Evolutionary conservation across 1,140 invertebrate genomes (phyloP), one percentile per base, ranked within the genome.

Genomic region (Drosophila prosaltans): DNA sequence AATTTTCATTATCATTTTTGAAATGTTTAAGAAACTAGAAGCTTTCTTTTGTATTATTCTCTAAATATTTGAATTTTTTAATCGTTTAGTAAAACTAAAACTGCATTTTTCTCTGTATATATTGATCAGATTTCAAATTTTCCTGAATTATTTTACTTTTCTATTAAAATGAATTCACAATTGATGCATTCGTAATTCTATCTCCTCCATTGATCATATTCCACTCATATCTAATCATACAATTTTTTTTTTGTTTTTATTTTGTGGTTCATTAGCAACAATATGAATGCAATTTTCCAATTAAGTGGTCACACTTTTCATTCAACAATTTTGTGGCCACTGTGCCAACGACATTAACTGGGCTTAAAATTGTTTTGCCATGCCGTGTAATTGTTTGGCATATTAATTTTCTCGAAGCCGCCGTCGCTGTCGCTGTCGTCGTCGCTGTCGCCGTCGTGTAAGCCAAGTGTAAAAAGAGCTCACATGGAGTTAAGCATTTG

Each of bases 301-400:
- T 21, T 36, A 58, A 58, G 16, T 39, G n/a, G 36, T 32, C 28
- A 36, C 21, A 36, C 75, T 76, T 63, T 63, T 75, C 62, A 39
- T 59, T 51, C 26, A 65, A 30, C 41, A 54, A 32, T 77, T 66
- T 73, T 65, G 28, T 41, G 60, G 40, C 72, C 82, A 85, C 79
- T 88, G 82, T 85, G 80, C 45, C 82, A 75, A 39, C 81, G 72
- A 78, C 80, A 86, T 80, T 79, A 83, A 86, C 73, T 86, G 83
- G 83, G 83, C 84, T 86, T 89, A 83, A 88, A 89, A 88, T 88
- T 88, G 84, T 88, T 88, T 88, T 88, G 74, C 80, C 80, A 77
- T 70, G 83, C 77, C 70, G 80, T 80, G 83, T 88, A 88, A 88
- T 89, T 88, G 84, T 89, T 88, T 89, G 80, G 83, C 70, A 83